Base-by-base conservation (phyloP, 2,888 invertebrate genomes). In the Calliphora vomitoria region DNA sequence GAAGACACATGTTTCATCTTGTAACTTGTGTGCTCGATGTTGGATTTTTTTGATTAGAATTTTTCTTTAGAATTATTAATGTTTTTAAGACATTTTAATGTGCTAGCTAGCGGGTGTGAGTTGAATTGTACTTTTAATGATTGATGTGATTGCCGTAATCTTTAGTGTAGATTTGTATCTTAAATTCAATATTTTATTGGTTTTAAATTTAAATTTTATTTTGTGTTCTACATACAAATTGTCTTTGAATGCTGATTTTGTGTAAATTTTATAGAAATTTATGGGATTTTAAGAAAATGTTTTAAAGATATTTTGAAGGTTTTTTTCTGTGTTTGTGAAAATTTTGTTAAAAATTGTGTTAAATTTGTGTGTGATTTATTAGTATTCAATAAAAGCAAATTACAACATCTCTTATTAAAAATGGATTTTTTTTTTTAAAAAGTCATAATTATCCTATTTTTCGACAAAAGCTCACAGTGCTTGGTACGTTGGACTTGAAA, bases 1-100 rank as follows among this genome's bases (percentile, higher is more conserved):
- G 11, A 83, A 71, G 83, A 78, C 83, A 83, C 76, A 83, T 83
- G 83, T 82, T 76, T 71, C 38, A 55, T 69, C 62, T 71, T 78
- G 69, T 78, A 53, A 64, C 13, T 72, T 72, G 81, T 81, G 64
- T n/a, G 20, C 35, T 35, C 44, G 55, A 64, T 82, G 64, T 66
- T 53, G 55, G 10, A 25, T 64, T 44, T 64, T 44, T 72, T 81
- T 55, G 31, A 35, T 81, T 53, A 58, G 71, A 81, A 81, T 72
- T 64, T 81, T 64, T 81, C 41, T 31, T 55, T 15, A 35, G 64
- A 74, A 53, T 64, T 53, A 68, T 50, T 11, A 11, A n/a, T 58
- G 55, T 60, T 31, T 13, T 18, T 53, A 50, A 25, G 20, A 44
- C 44, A n/a, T 60, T 31, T 60, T 47, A 20, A 80, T 71, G 69